Base-by-base conservation (phyloP, 2,113 vertebrate genomes). In the Callionymus lyra region DNA sequence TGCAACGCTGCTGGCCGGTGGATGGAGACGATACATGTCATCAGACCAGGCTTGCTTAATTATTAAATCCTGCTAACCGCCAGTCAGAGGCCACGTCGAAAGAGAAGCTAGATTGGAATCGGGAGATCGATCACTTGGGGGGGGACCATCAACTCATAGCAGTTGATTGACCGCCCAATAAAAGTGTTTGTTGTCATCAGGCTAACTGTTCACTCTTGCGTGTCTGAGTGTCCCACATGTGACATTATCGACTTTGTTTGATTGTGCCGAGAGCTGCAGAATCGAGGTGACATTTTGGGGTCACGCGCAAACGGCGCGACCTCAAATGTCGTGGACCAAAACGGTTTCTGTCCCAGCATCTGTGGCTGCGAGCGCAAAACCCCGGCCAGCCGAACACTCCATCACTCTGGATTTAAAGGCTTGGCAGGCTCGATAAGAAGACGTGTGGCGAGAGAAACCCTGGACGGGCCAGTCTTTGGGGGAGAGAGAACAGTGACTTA, bases 281-380 rank as follows among this genome's bases (percentile, higher is more conserved):
- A 13, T 27, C 50, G 49, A 68, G 44, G 15, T 70, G 74, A 69
- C 76, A 70, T 59, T 79, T 79, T 74, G 56, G 48, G 71, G 72
- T 65, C 70, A 64, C 19, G 16, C 35, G 6, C 31, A 45, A 27
- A n/a, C 21, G 50, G 41, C n/a, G 8, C 53, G 65, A 70, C 56
- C 59, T 67, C 57, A 57, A 63, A 65, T 11, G 12, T 12, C 10
- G 12, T 27, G 4, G 21, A 27, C 21, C n/a, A n/a, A n/a, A n/a
- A n/a, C n/a, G n/a, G 8, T 27, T 27, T 27, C 21, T 4, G 8
- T 27, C 21, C n/a, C n/a, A n/a, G n/a, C 21, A 27, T 53, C 16
- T 39, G 16, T 43, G 3, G 35, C 19, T 40, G 31, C 47, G 27
- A 38, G 41, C 52, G 43, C 9, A 37, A 49, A 38, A 6, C 9